Evolutionary conservation across 2,113 vertebrate species (phyloP), one percentile per base, ranked within the genome.

Genomic region (Garra rufa): DNA sequence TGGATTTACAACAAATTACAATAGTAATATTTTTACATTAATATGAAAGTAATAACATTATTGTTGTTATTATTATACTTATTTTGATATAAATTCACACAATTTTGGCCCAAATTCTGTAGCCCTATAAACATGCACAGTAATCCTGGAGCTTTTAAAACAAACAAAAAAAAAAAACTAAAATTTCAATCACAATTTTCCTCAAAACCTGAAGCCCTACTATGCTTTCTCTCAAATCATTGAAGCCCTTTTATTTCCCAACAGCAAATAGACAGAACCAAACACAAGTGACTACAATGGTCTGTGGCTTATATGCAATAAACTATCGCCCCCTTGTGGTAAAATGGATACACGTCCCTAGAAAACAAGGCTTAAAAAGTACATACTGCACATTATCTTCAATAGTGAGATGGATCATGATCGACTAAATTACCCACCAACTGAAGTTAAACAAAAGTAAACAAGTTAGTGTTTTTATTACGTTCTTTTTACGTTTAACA

Each of bases 281-380:
- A 61, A 61, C 9, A 52, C 50, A 52, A 8, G 21, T n/a, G 9
- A 30, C 24, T 57, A 30, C 7, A 17, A 15, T 6, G 0, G 59
- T 63, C 9, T 26, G 10, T 0, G 4, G 15, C 4, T 14, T 26
- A 63, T 28, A 63, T 5, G 13, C 26, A 65, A 65, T 59, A 17
- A 13, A 26, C 73, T 69, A 7, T 21, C 6, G 44, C 74, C 82
- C 19, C 61, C 46, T 38, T 69, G 61, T 84, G 83, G 74, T 43
- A 1, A 70, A 78, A 70, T 1, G 24, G 6, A 50, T 3, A 28
- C 17, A 83, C 3, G 34, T 19, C 67, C 9, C n/a, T 26, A 52
- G 13, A 65, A 6, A 24, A 59, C 9, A 1, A 24, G 55, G n/a
- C 55, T 24, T 59, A 24, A 50, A 59, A 59, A 19, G 14, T 15